Evolutionary conservation across 1,140 invertebrate species (phyloP).

Genomic region (Drosophila parabipectinata): DNA sequence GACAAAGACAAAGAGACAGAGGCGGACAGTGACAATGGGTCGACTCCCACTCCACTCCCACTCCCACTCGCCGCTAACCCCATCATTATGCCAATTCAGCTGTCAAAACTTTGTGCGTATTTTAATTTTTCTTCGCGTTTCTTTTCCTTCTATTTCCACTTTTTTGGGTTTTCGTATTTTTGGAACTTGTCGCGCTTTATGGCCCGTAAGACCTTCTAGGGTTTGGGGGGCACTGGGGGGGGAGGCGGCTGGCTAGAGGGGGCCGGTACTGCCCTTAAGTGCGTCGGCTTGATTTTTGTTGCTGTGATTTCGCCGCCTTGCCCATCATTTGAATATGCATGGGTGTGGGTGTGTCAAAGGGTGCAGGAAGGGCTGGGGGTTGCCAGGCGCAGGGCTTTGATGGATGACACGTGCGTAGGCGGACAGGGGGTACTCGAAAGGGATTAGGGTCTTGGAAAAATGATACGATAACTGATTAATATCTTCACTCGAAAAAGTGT

Average conservation of each 20-base stretch:
- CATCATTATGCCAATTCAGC: conserved; percentile 82
- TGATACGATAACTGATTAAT: conserved; percentile 2
- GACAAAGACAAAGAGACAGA: conserved; percentile 1
- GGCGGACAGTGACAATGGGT: conserved; percentile 53
- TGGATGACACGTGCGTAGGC: conserved; percentile 68
- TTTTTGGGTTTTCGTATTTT: conserved; percentile 25
- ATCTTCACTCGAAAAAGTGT: not conserved
- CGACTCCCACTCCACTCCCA: not conserved
- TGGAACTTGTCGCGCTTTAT: conserved; percentile 67
- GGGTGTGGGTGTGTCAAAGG: conserved; percentile 1
- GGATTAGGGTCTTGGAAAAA: not conserved
- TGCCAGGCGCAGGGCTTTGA: conserved; percentile 35
- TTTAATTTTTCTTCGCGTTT: conserved; percentile 74
- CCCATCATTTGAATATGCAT: conserved; percentile 76
- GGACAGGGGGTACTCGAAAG: conserved; percentile 3
- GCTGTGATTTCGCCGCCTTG: conserved; percentile 57
- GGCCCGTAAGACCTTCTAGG: conserved; percentile 45
- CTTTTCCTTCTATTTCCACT: conserved; percentile 10
- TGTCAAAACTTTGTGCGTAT: conserved; percentile 82
- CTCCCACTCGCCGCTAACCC: conserved; percentile 59
- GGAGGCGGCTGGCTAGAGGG: not conserved
- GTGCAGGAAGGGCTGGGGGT: not conserved
- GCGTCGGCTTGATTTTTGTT: conserved; percentile 74
- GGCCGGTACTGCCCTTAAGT: conserved; percentile 51
- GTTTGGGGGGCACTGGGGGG: not conserved